Base-by-base conservation (phyloP, 1,140 invertebrate genomes). In the Scaptomyza graminum region DNA sequence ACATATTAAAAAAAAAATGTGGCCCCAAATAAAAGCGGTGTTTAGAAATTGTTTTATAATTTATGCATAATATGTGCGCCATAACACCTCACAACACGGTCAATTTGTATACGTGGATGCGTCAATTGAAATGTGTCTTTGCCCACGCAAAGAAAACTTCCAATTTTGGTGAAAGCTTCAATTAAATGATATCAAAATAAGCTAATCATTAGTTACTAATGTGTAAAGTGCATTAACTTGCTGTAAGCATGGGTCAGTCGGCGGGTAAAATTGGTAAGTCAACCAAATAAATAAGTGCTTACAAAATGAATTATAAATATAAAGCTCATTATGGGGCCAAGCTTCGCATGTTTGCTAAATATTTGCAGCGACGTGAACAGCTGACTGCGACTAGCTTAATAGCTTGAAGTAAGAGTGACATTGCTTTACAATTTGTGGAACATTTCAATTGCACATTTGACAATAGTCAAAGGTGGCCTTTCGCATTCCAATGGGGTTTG, bases 201-300 rank as follows among this genome's bases (percentile, higher is more conserved):
- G 44, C 55, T 66, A 71, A 59, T 71, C 51, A 50, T 59, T 63
- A 76, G 70, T 51, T 74, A 46, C 74, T 50, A 82, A 69, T 71
- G 74, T 60, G 34, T 59, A 41, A 62, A 72, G 71, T 74, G 68
- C 61, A 49, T 43, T 51, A 37, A 39, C 49, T 39, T 80, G n/a
- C 12, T 46, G 18, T 62, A 79, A 61, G 61, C 44, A 90, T 90
- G 89, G 89, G 89, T 52, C 89, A 90, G 68, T 90, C 89, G 77
- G 90, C 90, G 41, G 56, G 90, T 68, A 91, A 91, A 90, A 91
- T 91, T 52, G 90, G 90, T 91, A 74, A 90, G 90, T 81, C n/a
- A 43, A 7, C 2, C 2, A 12, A 34, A 52, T 31, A 39, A 22
- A 12, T 60, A 13, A 25, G 28, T 6, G 13, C 43, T 69, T 56